A percentile compares a stretch with the other conserved stretches of the same genome.
These are phyloP conservation scores for Pangasius larnaudii DNA, from an alignment of 2,797 vertebrate species.

Conservation along the genomic window DNA sequence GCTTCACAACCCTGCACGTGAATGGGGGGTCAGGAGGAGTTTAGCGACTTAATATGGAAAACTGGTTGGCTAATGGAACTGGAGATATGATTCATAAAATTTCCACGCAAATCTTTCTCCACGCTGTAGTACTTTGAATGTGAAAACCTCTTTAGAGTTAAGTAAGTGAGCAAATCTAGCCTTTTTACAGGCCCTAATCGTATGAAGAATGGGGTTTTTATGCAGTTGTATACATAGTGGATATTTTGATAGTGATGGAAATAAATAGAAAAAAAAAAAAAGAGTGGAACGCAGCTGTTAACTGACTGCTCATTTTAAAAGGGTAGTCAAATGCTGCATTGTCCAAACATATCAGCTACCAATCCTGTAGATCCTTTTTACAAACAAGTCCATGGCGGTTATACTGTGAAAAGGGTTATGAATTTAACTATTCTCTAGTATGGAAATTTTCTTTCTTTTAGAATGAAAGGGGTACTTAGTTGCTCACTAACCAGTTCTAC, in stretches of 20 bases:
- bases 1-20: conserved; percentile 52
- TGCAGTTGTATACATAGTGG: conserved; percentile 5
- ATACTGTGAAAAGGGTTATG: conserved; percentile 6
- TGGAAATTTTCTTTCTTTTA: conserved; percentile 4
- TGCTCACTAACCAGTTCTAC: conserved; percentile 4
- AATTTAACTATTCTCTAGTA: neutral
- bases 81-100: conserved; percentile 53
- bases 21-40: conserved; percentile 57
- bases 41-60: conserved; percentile 53
- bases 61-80: conserved; percentile 53
- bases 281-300: conserved; percentile 12
- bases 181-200: neutral
- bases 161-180: conserved; percentile 6
- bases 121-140: neutral
- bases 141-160: conserved; percentile 21
- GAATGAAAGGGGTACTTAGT: neutral
- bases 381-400: conserved; percentile 21
- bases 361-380: neutral
- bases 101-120: conserved; percentile 14
- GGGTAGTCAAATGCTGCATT: neutral
- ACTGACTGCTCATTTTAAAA: conserved; percentile 4
- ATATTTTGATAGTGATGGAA: conserved; percentile 7
- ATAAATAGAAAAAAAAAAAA: conserved; percentile 3
- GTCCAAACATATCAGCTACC: conserved; percentile 11
- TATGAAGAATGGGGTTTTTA: conserved; percentile 10